Base-by-base conservation (phyloP, 2,797 vertebrate species). In the Hippopotamyrus pictus region DNA sequence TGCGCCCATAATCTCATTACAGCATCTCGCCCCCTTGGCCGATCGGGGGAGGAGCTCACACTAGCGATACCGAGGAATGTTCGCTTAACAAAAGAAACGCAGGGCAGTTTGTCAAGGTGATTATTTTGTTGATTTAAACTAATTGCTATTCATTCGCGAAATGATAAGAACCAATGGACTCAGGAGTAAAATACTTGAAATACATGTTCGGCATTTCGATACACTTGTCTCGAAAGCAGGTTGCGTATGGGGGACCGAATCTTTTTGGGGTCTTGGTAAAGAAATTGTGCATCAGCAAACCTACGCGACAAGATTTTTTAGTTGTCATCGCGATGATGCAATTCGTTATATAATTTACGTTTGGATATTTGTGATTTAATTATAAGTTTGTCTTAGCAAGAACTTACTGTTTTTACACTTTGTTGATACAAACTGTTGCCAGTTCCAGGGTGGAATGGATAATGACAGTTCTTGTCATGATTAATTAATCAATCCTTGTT, bases 1-100 rank as follows among this genome's bases (percentile, higher is more conserved):
- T 88, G 65, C 93, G 92, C 57, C 57, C 89, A 89, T 93, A 91
- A 93, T 93, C 92, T 92, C 90, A 92, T 91, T 94, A 91, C 90
- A 92, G 90, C 92, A 91, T 90, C 54, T 90, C 90, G 46, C 86
- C 91, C 90, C 91, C 91, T 54, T 85, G 90, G 87, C 90, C 89
- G 86, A 53, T 19, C 88, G 91, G 90, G 90, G 90, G 89, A 92
- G 92, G 91, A 90, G 90, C 91, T 46, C 48, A 8, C 48, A 50
- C 83, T 25, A 50, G 83, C 83, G 22, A 51, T 85, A 51, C 3
- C 48, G 22, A 85, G 83, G 83, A 85, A 85, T 85, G 51, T 51
- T 51, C n/a, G 22, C 48, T 8, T 12, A 46, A 82, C 76, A 82
- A 85, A 85, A 85, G 83, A 85, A 85, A 51, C 12, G 83, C 83